Percentiles rank a stretch among this genome's conserved stretches.
Conservation (phyloP, 2,113 vertebrate species). For the Vulpes lagopus region DNA sequence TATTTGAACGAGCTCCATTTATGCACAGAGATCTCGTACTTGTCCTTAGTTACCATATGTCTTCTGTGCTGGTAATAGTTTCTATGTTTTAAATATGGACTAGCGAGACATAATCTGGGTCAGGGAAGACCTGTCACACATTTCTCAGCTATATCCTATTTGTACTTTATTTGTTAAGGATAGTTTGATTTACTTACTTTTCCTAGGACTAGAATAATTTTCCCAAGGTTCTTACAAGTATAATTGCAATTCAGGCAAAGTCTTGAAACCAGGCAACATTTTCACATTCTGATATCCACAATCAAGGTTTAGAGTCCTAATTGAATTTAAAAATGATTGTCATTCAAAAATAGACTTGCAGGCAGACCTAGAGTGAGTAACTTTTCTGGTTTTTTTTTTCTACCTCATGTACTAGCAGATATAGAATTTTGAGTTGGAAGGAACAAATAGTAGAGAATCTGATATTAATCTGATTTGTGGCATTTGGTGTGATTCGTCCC, state of each 20-base stretch:
- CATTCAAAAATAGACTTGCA: constrained; percentile 26
- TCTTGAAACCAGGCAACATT: not conserved
- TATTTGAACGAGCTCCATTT: constrained; percentile 6
- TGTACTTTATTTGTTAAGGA: not conserved
- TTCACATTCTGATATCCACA: not conserved
- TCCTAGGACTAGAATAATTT: not conserved
- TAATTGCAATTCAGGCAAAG: constrained; percentile 44
- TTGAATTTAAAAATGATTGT: not conserved
- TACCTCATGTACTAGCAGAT: not conserved
- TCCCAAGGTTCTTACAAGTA: not conserved
- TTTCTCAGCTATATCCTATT: not conserved
- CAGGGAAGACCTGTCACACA: not conserved
- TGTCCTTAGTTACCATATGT: not conserved
- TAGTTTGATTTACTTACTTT: not conserved
- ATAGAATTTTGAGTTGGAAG: not conserved
- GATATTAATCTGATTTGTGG: not conserved
- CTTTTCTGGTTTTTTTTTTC: not conserved
- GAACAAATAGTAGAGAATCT: not conserved
- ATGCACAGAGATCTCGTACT: not conserved
- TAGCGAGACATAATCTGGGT: not conserved
- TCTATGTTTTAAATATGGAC: constrained; percentile 3
- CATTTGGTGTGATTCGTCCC: not conserved
- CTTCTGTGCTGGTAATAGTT: not conserved
- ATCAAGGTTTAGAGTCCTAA: not conserved
- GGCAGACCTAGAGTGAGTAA: not conserved